These are phyloP conservation scores for Chlorodrepanis virens DNA, from an alignment of 2,113 vertebrate genomes.

Conservation along the genomic window DNA sequence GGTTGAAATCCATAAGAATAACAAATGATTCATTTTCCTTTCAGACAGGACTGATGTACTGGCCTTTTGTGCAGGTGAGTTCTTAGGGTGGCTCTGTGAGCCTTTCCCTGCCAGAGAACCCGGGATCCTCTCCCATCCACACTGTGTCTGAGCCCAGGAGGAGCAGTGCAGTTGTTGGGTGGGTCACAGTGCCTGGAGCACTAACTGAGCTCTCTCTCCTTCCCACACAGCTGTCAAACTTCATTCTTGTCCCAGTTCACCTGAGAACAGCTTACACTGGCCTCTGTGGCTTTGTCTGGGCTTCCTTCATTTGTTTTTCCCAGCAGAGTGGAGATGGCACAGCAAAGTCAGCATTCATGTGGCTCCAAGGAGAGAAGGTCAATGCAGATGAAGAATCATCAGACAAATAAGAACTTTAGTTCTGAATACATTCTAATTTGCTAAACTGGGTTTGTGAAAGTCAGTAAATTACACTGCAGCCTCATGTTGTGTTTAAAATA, in stretches of 20 bases:
- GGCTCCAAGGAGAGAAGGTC: slow-evolving; percentile 36
- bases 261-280: slow-evolving; percentile 88
- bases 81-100: neutral
- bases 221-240: slow-evolving; percentile 85
- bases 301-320: slow-evolving; percentile 89
- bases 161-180: neutral
- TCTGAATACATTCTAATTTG: neutral
- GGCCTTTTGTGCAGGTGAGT: slow-evolving; percentile 92
- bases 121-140: neutral
- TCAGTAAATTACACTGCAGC: neutral
- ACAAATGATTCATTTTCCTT: slow-evolving; percentile 56
- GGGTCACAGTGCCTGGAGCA: neutral
- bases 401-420: slow-evolving; percentile 48
- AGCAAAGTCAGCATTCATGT: slow-evolving; percentile 69
- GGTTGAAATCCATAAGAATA: neutral
- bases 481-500: neutral
- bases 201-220: slow-evolving; percentile 2
- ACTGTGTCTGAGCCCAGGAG: neutral
- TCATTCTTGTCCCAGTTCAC: slow-evolving; percentile 82
- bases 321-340: slow-evolving; percentile 86
- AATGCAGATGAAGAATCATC: slow-evolving; percentile 11
- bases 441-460: neutral
- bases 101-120: neutral
- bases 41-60: slow-evolving; percentile 88
- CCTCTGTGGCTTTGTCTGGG: slow-evolving; percentile 90